Conservation (phyloP, 2,888 invertebrate genomes). For the Calliopum simillimum region DNA sequence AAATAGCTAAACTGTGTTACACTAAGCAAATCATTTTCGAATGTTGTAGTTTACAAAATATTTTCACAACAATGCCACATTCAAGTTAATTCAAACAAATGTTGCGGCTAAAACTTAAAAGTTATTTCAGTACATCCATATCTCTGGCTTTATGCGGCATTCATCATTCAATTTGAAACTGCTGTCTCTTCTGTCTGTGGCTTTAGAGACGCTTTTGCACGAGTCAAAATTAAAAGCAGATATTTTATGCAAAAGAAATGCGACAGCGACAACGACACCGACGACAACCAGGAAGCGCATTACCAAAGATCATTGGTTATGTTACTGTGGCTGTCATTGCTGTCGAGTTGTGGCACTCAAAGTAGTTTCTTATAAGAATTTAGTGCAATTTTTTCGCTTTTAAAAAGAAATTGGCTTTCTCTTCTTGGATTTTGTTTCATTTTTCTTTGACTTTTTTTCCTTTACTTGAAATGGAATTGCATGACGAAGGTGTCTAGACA, state of each 20-base stretch:
- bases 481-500: constrained; percentile 65
- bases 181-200: constrained; percentile 8
- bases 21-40: too few relatives aligned
- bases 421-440: not conserved
- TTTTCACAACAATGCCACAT: too few relatives aligned
- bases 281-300: not conserved
- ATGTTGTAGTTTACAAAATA: too few relatives aligned
- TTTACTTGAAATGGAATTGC: constrained; percentile 34
- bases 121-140: too few relatives aligned
- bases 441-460: not conserved
- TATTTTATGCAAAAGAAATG: constrained; percentile 2
- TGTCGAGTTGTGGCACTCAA: not conserved
- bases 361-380: not conserved
- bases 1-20: too few relatives aligned
- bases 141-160: too few relatives aligned
- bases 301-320: constrained; percentile 7
- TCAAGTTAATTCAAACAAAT: too few relatives aligned
- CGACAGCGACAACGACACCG: not conserved
- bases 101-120: too few relatives aligned
- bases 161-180: too few relatives aligned
- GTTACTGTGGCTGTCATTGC: not conserved
- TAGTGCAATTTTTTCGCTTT: not conserved
- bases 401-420: not conserved
- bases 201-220: constrained; percentile 9
- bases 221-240: constrained; percentile 25